A percentile compares a stretch with the other conserved stretches of the same genome.
Evolutionary conservation across 30 jellyfish, hydroid and myxozoan species (phyloP).

Genomic region (Hydractinia symbiolongicarpus): DNA sequence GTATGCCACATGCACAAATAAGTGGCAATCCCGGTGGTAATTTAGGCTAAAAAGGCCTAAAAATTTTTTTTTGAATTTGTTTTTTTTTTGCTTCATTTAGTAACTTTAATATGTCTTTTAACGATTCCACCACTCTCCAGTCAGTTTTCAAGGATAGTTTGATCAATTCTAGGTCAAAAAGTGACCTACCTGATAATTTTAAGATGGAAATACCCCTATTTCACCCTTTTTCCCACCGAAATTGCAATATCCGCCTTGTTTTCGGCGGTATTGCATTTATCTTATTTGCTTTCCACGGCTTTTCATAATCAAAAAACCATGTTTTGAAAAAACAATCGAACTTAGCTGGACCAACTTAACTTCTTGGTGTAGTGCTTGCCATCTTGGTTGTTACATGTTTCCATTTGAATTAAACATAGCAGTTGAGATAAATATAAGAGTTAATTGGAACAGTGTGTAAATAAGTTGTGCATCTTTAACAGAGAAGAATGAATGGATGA

Average conservation of each 20-base stretch:
- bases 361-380: neutral
- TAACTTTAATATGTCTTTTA: neutral
- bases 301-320: neutral
- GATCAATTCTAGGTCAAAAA: neutral
- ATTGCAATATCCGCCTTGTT: neutral
- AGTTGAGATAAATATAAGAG: too few relatives aligned
- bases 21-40: too few relatives aligned
- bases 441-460: neutral
- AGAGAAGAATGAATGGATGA: neutral
- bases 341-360: neutral
- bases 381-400: too few relatives aligned
- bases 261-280: neutral
- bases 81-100: neutral
- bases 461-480: neutral
- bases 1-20: too few relatives aligned
- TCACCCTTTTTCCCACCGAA: neutral
- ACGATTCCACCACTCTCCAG: neutral
- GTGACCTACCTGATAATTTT: constrained; percentile 9
- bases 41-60: neutral
- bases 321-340: neutral
- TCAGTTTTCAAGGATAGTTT: neutral
- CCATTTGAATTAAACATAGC: too few relatives aligned
- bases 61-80: neutral
- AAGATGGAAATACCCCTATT: neutral
- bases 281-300: constrained; percentile 2